Evolutionary conservation across 1,140 invertebrate species (phyloP).

Genomic region (Danaus melanippus): DNA sequence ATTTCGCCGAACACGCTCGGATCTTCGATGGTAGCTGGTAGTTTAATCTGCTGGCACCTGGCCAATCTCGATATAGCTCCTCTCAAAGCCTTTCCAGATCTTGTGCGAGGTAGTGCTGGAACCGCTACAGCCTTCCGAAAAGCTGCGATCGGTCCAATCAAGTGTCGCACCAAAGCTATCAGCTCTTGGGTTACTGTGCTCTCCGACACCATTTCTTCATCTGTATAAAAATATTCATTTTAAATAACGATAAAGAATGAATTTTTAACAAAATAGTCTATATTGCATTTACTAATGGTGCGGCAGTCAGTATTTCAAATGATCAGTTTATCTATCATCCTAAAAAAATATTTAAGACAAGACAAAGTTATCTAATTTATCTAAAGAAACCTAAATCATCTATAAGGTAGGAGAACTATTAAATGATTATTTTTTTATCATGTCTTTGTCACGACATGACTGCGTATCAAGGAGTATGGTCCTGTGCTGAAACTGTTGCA

Average conservation of each 20-base stretch:
- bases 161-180: slow-evolving; percentile 80
- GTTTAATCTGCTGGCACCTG: slow-evolving; percentile 81
- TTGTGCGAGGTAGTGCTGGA: slow-evolving; percentile 82
- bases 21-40: slow-evolving; percentile 92
- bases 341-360: too few relatives aligned
- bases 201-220: slow-evolving; percentile 60
- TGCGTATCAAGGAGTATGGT: too few relatives aligned
- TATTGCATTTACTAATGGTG: not conserved
- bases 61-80: slow-evolving; percentile 89
- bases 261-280: not conserved
- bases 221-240: slow-evolving; percentile 24
- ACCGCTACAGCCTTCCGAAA: slow-evolving; percentile 86
- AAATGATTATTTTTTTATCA: too few relatives aligned
- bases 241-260: not conserved
- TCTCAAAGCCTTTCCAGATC: slow-evolving; percentile 89
- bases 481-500: too few relatives aligned
- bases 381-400: too few relatives aligned
- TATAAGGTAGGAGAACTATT: too few relatives aligned
- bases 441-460: too few relatives aligned
- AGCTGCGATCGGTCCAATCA: slow-evolving; percentile 91
- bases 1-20: slow-evolving; percentile 85
- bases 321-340: too few relatives aligned
- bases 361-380: too few relatives aligned
- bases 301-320: too few relatives aligned
- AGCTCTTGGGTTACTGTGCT: slow-evolving; percentile 73